These are phyloP conservation scores for Sebastes alutus DNA, from an alignment of 2,797 vertebrate genomes.

Conservation along the genomic window DNA sequence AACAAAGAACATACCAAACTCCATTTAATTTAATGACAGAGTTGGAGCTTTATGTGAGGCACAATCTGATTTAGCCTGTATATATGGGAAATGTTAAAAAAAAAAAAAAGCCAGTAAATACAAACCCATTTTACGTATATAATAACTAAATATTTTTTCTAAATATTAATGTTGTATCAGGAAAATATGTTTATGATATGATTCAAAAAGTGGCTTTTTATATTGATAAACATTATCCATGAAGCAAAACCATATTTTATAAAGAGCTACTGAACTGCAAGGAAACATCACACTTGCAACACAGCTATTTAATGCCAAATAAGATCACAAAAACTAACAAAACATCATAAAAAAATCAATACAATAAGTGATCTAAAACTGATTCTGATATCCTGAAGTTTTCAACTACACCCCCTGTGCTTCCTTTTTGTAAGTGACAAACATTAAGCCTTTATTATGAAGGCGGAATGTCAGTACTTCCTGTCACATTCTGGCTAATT, in stretches of 20 bases:
- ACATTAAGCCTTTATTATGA: conserved; percentile 40
- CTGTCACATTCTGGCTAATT: not conserved
- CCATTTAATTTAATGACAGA: not conserved
- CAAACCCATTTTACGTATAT: not conserved
- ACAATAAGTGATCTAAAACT: not conserved
- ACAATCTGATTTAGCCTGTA: not conserved
- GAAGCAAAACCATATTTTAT: not conserved
- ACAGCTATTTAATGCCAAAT: not conserved
- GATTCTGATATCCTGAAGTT: not conserved
- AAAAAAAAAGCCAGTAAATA: not conserved
- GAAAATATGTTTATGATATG: not conserved
- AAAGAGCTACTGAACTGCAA: not conserved
- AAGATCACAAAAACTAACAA: not conserved
- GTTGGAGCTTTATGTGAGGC: too few relatives aligned
- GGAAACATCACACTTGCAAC: not conserved
- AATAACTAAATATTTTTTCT: too few relatives aligned
- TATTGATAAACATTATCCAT: not conserved
- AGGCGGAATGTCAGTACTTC: conserved; percentile 1
- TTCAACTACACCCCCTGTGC: not conserved
- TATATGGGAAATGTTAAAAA: not conserved
- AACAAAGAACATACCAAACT: not conserved
- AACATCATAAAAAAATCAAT: not conserved
- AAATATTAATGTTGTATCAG: not conserved
- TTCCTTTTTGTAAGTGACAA: not conserved
- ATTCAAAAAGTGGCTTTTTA: not conserved